Evolutionary conservation across 2,888 invertebrate species (phyloP).

Genomic region (Xanthostigma xanthostigma): DNA sequence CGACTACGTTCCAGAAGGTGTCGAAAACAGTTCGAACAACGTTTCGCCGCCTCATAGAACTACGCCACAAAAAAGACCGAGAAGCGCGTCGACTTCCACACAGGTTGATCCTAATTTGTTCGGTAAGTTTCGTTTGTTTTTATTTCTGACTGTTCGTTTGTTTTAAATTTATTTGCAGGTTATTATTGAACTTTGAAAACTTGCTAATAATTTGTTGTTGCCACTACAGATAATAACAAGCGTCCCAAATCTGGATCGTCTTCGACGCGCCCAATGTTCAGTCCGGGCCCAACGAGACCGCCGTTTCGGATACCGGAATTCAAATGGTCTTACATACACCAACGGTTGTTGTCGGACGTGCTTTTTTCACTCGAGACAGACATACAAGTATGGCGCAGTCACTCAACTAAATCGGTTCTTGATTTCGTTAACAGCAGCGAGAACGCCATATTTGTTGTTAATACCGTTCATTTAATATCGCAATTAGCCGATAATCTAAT

Average conservation of each 20-base stretch:
- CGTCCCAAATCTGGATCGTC: conserved; percentile 45
- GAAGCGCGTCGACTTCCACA: conserved; percentile 65
- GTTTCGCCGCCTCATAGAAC: conserved; percentile 25
- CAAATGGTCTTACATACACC: conserved; percentile 98
- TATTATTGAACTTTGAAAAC: no score
- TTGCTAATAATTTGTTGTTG: no score
- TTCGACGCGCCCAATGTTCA: conserved; percentile 74
- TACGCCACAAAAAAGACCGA: conserved; percentile 56
- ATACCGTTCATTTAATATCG: conserved; percentile 97
- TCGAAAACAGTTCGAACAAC: conserved; percentile 24
- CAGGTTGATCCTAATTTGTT: conserved; percentile 78
- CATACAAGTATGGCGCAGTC: conserved; percentile 82
- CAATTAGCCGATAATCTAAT: conserved; percentile 98
- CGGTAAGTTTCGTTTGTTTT: conserved; percentile 36
- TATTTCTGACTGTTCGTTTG: conserved; percentile 6
- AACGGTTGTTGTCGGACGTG: conserved; percentile 87
- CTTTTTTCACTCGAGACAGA: conserved; percentile 94
- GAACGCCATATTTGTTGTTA: conserved; percentile 97
- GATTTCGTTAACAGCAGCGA: conserved; percentile 98
- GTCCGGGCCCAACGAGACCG: conserved; percentile 81
- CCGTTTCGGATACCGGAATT: conserved; percentile 99
- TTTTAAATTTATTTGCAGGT: background rate
- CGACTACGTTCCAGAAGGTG: conserved; percentile 15
- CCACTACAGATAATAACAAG: conserved; percentile 26
- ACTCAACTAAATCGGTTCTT: conserved; percentile 90